phyloP scores from a whole-genome alignment of 2,888 invertebrate genomes.

The Diploptera punctata region DNA sequence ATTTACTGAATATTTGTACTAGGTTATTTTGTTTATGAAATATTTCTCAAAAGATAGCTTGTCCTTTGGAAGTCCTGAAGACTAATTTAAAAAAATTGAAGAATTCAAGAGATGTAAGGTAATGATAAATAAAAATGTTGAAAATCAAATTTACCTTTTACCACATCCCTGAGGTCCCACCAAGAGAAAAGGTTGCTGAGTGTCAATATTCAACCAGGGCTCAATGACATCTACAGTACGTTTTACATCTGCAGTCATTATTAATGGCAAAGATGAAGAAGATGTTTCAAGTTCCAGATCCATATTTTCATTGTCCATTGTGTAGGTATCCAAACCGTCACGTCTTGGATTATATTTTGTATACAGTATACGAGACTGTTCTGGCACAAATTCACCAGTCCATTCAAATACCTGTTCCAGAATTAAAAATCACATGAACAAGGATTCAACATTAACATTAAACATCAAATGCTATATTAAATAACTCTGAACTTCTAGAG shows the following conservation, averaged over 20 bases:
- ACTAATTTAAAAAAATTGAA: no score
- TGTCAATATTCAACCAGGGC: slow-evolving; percentile 62
- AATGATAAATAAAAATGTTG: no score
- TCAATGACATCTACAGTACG: slow-evolving; percentile 65
- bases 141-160: no score
- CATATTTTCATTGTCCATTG: slow-evolving; percentile 46
- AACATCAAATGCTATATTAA: no score
- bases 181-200: slow-evolving; percentile 74
- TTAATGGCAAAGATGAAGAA: slow-evolving; percentile 55
- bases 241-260: slow-evolving; percentile 69
- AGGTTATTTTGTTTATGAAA: no score
- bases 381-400: slow-evolving; percentile 64
- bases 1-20: no score
- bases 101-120: no score
- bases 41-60: no score
- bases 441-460: no score
- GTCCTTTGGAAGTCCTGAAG: no score
- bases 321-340: slow-evolving; percentile 69
- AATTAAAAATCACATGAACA: no score
- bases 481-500: no score
- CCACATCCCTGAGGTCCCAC: slow-evolving; percentile 85
- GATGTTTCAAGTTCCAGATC: slow-evolving; percentile 41
- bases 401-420: slow-evolving; percentile 63
- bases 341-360: slow-evolving; percentile 67
- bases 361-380: slow-evolving; percentile 60